Evolutionary conservation across 2,797 vertebrate genomes (phyloP).

Genomic region (Acridotheres tristis): DNA sequence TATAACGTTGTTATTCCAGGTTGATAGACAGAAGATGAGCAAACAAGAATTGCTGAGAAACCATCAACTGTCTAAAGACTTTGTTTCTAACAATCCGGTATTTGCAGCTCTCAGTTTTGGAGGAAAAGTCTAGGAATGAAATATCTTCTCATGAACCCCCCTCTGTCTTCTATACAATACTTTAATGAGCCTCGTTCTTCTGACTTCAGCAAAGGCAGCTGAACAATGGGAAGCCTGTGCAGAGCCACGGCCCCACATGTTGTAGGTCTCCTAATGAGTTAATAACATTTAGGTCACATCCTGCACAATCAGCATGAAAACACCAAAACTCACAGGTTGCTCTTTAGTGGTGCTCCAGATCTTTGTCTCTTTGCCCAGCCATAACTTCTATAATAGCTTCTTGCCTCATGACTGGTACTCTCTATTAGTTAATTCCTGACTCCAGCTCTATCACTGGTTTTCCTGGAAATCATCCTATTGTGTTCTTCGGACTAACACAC

Average conservation of each 20-base stretch:
- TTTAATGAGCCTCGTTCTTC: background rate
- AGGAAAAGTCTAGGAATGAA: background rate
- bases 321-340: fast-evolving
- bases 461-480: background rate
- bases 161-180: background rate
- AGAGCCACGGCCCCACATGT: background rate
- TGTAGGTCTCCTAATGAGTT: background rate
- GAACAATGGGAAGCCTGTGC: background rate
- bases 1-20: fast-evolving
- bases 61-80: background rate
- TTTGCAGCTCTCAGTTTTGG: background rate
- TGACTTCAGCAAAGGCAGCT: background rate
- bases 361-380: background rate
- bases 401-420: background rate
- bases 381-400: background rate
- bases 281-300: background rate
- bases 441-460: background rate
- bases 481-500: background rate
- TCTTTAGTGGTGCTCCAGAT: background rate
- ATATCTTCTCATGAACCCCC: background rate
- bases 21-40: background rate
- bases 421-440: background rate
- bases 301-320: background rate
- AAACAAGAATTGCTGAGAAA: background rate
- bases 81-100: background rate